Base-by-base conservation (phyloP, 2,888 invertebrate genomes). In the Brenthis ino region DNA sequence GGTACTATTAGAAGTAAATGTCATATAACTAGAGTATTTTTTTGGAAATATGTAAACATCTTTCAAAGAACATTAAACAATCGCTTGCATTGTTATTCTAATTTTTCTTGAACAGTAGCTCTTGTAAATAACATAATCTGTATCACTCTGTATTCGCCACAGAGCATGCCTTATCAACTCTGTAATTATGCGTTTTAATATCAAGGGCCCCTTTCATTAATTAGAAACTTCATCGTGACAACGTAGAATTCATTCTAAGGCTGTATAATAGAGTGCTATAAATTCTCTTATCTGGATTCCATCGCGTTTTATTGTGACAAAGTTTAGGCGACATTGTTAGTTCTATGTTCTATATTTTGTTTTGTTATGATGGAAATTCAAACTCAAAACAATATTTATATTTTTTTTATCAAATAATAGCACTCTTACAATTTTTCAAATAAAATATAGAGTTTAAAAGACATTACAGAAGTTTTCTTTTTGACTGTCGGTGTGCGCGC, bases 161-260 rank as follows among this genome's bases (percentile, higher is more conserved):
- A 63, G 72, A 70, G 66, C 68, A 66, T 55, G 66, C 66, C 72
- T 71, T 73, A 69, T 69, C 71, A 72, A 70, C 67, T 72, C 69
- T 53, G 60, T 74, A 71, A 74, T 74, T 72, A 71, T 69, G 71
- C 61, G 61, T 70, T 70, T 72, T 71, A 74, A 74, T 72, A 70
- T 68, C 68, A 67, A 65, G 67, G 73, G 72, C 74, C 74, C 73
- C 76, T 78, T 77, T 80, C 82, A 83, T 85, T 84, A 85, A 82
- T 83, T 84, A 81, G 78, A 81, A 82, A 83, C 79, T 83, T 80
- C 78, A 77, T 74, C 77, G 77, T 80, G 80, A 81, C 77, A 75
- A 75, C 74, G 72, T 76, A 72, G 71, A 78, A 77, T 77, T 81
- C 74, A 65, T 74, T 72, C 72, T 75, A 72, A 76, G 76, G 71